A percentile compares a stretch with the other conserved stretches of the same genome.
Conservation (phyloP, 2,888 invertebrate species). For the Acleris emargana region DNA sequence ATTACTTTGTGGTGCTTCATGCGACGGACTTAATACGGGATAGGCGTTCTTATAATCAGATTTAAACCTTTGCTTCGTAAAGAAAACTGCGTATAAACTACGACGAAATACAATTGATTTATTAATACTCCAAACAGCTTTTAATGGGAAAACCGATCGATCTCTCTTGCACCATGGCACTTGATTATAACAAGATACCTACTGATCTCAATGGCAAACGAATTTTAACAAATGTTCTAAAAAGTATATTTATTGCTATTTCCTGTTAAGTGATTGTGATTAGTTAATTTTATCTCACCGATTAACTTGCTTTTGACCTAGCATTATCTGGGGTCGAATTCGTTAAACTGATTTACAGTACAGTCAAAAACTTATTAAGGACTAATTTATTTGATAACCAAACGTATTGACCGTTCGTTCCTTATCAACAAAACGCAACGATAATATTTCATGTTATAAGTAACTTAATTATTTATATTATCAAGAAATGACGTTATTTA, state of each 20-base stretch:
- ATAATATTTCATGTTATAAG: background rate
- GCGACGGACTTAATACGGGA: conserved; percentile 45
- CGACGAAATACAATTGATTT: too few species aligned
- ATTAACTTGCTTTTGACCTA: conserved; percentile 24
- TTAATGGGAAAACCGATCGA: too few species aligned
- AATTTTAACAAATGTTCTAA: too few species aligned
- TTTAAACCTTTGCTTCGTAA: conserved; percentile 43
- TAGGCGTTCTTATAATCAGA: conserved; percentile 67
- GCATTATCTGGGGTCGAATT: conserved; percentile 43
- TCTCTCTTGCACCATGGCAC: background rate
- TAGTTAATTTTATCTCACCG: conserved; percentile 28
- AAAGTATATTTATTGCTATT: conserved; percentile 2
- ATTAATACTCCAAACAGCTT: too few species aligned
- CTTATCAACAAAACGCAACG: background rate
- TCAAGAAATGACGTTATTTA: background rate
- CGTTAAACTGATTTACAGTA: conserved; percentile 31
- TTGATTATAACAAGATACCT: background rate
- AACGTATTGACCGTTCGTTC: background rate
- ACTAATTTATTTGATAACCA: conserved; percentile 4
- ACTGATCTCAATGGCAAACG: background rate
- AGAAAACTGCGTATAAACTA: conserved; percentile 13
- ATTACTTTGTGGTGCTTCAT: conserved; percentile 80
- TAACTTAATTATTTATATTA: background rate
- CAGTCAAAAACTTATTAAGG: conserved; percentile 10
- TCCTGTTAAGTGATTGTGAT: conserved; percentile 17